A percentile compares a stretch with the other conserved stretches of the same genome.
Evolutionary conservation across 2,113 vertebrate genomes (phyloP).

Genomic region (Lamprotornis superbus): DNA sequence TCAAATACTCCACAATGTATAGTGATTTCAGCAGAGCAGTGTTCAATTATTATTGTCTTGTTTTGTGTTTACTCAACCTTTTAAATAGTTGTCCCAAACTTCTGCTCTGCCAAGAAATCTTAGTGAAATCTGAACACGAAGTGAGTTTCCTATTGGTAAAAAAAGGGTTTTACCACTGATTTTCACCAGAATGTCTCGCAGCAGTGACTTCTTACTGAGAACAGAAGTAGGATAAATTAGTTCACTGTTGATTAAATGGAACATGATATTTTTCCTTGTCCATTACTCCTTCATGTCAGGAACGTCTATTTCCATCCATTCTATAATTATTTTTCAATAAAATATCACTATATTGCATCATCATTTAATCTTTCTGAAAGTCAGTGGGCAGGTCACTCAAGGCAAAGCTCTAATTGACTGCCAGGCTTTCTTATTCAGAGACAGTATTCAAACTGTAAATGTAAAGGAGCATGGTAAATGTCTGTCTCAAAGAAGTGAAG

Average conservation of each 20-base stretch:
- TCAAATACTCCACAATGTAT: neutral
- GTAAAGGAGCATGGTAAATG: neutral
- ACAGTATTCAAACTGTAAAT: neutral
- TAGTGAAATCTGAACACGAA: neutral
- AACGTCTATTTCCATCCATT: neutral
- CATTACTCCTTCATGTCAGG: neutral
- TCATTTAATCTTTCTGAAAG: slow-evolving; percentile 17
- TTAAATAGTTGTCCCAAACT: neutral
- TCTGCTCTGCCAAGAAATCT: neutral
- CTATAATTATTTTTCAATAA: neutral
- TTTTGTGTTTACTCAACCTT: neutral
- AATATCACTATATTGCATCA: neutral
- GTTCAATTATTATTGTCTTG: neutral
- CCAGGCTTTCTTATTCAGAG: neutral
- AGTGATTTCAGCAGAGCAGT: neutral
- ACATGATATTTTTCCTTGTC: neutral
- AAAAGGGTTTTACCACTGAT: neutral
- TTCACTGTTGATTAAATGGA: neutral
- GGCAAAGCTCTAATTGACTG: neutral
- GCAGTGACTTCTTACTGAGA: neutral
- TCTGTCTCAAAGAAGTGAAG: neutral
- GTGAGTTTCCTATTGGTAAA: neutral
- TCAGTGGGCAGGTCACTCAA: neutral
- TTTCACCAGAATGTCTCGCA: neutral
- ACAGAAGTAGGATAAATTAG: neutral